phyloP scores from a whole-genome alignment of 2,888 invertebrate species.

The Yponomeuta plumbellus region DNA sequence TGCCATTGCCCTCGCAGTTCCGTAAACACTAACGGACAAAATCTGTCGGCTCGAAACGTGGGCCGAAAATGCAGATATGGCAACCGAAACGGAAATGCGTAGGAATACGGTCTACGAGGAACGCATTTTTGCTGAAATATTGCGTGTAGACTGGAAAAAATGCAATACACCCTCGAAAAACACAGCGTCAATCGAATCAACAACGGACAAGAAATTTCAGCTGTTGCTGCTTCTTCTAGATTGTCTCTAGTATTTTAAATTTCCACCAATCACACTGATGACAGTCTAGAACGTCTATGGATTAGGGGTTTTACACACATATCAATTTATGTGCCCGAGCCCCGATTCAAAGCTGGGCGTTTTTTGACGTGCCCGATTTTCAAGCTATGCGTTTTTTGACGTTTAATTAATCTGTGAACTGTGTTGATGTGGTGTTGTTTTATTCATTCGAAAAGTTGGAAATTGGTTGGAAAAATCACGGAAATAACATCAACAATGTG shows the following conservation, averaged over 20 bases:
- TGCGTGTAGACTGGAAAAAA: slow-evolving; percentile 45
- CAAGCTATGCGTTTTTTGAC: not conserved
- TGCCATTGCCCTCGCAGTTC: slow-evolving; percentile 78
- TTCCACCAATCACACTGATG: slow-evolving; percentile 43
- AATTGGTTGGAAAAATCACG: too few species aligned
- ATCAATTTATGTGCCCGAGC: not conserved
- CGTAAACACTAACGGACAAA: slow-evolving; percentile 55
- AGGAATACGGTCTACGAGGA: slow-evolving; percentile 29
- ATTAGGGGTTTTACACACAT: not conserved
- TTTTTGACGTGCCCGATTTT: not conserved
- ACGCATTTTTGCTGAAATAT: slow-evolving; percentile 48
- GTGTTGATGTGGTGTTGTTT: not conserved
- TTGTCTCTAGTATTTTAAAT: slow-evolving; percentile 59
- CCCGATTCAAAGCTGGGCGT: not conserved
- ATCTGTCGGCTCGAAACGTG: slow-evolving; percentile 35
- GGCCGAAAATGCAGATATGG: slow-evolving; percentile 37
- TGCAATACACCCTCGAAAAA: slow-evolving; percentile 57
- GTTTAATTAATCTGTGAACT: not conserved
- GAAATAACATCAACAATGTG: not conserved
- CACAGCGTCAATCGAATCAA: slow-evolving; percentile 36
- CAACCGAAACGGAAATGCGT: slow-evolving; percentile 41
- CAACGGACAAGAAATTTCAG: slow-evolving; percentile 72
- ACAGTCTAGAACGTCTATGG: slow-evolving; percentile 18
- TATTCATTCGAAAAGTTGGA: not conserved
- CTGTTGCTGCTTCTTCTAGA: slow-evolving; percentile 63